A percentile compares a stretch with the other conserved stretches of the same genome.
Evolutionary conservation across 2,888 invertebrate genomes (phyloP).

Genomic region (Lomographa bimaculata): DNA sequence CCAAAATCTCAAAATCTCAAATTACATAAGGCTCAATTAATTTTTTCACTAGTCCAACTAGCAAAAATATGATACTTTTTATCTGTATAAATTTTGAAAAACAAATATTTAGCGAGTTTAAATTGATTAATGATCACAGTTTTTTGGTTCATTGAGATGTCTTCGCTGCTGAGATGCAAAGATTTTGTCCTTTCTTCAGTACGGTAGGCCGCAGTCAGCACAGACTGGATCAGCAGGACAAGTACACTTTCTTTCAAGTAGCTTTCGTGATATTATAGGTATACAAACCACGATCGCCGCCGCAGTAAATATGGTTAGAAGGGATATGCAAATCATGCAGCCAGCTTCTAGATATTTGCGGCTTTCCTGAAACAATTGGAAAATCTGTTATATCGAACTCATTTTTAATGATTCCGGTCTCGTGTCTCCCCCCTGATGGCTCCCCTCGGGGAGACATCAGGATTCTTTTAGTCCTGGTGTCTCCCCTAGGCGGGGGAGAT

Average conservation of each 20-base stretch:
- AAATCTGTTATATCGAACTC: too few species aligned
- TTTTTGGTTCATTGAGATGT: not conserved
- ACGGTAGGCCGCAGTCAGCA: conserved; percentile 45
- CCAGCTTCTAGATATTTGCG: too few species aligned
- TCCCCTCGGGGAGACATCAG: too few species aligned
- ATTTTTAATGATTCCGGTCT: too few species aligned
- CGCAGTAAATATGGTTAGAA: conserved; percentile 45
- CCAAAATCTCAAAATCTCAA: too few species aligned
- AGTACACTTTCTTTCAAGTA: conserved; percentile 39
- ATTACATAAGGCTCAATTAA: too few species aligned
- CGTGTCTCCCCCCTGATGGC: too few species aligned
- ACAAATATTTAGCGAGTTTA: conserved; percentile 6
- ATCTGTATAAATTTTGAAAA: conserved; percentile 6
- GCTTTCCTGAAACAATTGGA: too few species aligned
- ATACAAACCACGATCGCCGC: conserved; percentile 44
- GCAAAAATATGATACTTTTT: conserved; percentile 3
- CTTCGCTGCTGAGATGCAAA: too few species aligned
- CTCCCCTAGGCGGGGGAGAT: too few species aligned
- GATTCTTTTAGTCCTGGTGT: too few species aligned
- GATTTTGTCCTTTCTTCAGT: conserved; percentile 18
- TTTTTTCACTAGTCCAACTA: too few species aligned
- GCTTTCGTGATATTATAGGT: conserved; percentile 43
- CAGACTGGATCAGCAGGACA: conserved; percentile 45
- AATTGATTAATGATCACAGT: conserved; percentile 5
- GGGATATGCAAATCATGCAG: conserved; percentile 59